Evolutionary conservation across 2,888 invertebrate genomes (phyloP), one percentile per base, ranked within the genome.

Genomic region (Drosophila quinaria): DNA sequence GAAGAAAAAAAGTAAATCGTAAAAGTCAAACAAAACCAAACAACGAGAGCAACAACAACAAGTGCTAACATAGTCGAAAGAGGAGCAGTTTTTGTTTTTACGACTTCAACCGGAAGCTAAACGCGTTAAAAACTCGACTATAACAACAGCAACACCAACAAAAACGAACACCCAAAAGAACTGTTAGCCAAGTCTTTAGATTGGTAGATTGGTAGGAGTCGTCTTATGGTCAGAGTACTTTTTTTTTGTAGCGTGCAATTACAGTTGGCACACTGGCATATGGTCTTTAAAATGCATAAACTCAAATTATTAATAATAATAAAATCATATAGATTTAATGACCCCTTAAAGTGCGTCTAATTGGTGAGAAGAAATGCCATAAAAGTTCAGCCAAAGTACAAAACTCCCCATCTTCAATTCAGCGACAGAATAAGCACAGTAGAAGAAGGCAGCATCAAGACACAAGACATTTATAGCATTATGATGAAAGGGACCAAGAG

Each of bases 401-500:
- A 15, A 9, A 11, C 17, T 11, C 9, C 41, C 29, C 2, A 29
- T 1, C 29, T 29, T 29, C 29, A 29, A 8, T 2, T 29, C 29
- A 8, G 29, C 69, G 85, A 85, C 85, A 87, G 86, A 89, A 88
- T 89, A 88, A 67, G 90, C 88, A 89, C 85, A 84, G 60, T 25
- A 4, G 17, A n/a, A 39, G 13, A 17, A 22, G 22, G 3, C 31
- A 46, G 58, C 49, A 59, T 31, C 46, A 50, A 55, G 47, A 47
- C 58, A 56, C 25, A 70, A 87, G 89, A 74, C 82, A 89, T 79
- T 89, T 76, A 72, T 75, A 76, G 87, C 87, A 81, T 85, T 82
- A 54, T 68, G 61, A 39, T 60, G 64, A n/a, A 15, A 13, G 35
- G 35, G 11, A 35, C 13, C 35, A 10, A 6, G 22, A 41, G 19